phyloP scores from a whole-genome alignment of 2,797 vertebrate species.

The Enteromius mattozi region DNA sequence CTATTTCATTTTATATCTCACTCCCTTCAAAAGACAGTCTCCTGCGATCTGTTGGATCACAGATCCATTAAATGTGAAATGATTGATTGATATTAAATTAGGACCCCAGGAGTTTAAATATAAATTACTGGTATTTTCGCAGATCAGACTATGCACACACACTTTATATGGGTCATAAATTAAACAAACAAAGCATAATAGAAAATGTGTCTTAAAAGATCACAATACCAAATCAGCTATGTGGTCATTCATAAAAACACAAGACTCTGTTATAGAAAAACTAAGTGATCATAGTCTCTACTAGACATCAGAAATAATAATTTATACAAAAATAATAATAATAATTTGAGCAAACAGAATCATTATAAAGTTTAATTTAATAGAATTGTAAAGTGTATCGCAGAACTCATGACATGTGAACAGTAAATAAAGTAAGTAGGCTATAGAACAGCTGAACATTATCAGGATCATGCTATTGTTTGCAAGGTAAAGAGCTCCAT shows the following conservation, averaged over 20 bases:
- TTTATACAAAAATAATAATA: background rate
- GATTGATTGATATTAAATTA: background rate
- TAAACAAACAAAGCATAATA: background rate
- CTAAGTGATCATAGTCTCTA: background rate
- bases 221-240: background rate
- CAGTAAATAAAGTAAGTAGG: background rate
- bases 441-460: background rate
- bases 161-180: background rate
- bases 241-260: background rate
- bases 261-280: background rate
- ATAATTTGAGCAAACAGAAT: background rate
- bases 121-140: background rate
- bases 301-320: background rate
- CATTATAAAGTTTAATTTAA: background rate
- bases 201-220: background rate
- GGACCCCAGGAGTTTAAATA: background rate
- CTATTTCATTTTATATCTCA: background rate
- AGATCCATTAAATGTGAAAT: background rate
- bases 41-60: background rate
- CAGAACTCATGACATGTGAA: background rate
- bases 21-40: background rate
- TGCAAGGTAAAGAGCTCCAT: conserved; percentile 42
- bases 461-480: background rate
- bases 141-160: background rate
- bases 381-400: background rate